Base-by-base conservation (phyloP, 2,888 invertebrate species). In the Electrophaes corylata region DNA sequence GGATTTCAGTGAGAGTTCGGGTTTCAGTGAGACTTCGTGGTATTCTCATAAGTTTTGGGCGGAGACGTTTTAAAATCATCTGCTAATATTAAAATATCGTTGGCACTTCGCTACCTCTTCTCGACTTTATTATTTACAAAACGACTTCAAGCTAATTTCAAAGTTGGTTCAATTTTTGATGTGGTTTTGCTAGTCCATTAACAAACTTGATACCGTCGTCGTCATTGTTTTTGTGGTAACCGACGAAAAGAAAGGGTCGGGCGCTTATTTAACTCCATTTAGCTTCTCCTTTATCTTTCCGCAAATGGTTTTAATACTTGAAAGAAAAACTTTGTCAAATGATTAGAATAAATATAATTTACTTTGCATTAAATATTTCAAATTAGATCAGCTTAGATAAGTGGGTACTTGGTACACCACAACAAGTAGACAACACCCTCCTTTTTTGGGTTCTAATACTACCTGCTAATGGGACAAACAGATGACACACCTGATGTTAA, bases 121-220 rank as follows among this genome's bases (percentile, higher is more conserved):
- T n/a, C 26, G 44, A 39, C 31, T 50, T 55, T 56, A 52, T 60
- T 60, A 57, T 62, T 62, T 61, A 52, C 41, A 49, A 55, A 64
- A 57, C 46, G 60, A 45, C 47, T 41, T 31, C 47, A 45, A 43
- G 41, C 39, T 29, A 57, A 58, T 49, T 62, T 53, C 23, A 47
- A 57, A 63, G 57, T 57, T 60, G 52, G 60, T 64, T 62, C 57
- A 57, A 58, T 60, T 59, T 64, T 64, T 62, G 60, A 57, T 66
- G 62, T 66, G 62, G 62, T 64, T 61, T 54, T 46, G 40, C 45
- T 52, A 43, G 56, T 51, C 57, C 51, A 58, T 60, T 66, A 57
- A 37, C 46, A 49, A 43, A 60, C 48, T 60, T 66, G 20, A 57
- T 47, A 60, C 40, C 48, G 47, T 56, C 45, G 47, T n/a, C n/a